Percentiles rank a stretch among this genome's conserved stretches.
phyloP scores from a whole-genome alignment of 2,113 vertebrate species.

The Columba janthina region DNA sequence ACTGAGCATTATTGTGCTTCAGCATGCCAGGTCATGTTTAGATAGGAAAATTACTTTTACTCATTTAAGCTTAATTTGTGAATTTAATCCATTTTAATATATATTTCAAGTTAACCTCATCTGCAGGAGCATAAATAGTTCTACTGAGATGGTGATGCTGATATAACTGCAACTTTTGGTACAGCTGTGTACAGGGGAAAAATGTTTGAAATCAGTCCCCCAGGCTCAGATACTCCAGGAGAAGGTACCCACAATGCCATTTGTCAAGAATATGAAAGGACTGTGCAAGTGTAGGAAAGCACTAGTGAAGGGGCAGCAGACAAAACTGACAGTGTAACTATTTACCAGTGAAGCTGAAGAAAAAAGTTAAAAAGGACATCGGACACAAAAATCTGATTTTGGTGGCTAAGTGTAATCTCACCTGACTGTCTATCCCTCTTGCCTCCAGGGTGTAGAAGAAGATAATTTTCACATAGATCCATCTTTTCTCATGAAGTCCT shows the following conservation, averaged over 20 bases:
- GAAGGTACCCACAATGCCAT: neutral
- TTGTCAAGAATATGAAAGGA: neutral
- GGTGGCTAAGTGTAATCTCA: neutral
- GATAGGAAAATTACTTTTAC: neutral
- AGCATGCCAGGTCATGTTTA: neutral
- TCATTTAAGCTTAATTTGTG: neutral
- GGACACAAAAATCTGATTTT: neutral
- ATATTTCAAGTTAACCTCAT: neutral
- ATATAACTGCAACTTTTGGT: neutral
- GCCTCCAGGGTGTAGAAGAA: neutral
- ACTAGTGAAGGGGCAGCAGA: neutral
- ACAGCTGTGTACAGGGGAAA: neutral
- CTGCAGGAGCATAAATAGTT: neutral
- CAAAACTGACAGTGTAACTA: neutral
- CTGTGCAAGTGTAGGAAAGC: neutral
- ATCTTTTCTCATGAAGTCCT: neutral
- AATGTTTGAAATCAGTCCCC: neutral
- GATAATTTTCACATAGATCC: neutral
- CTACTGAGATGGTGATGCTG: neutral
- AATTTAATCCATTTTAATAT: neutral
- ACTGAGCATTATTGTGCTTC: neutral
- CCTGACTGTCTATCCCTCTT: neutral
- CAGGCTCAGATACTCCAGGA: neutral
- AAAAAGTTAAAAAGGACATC: neutral
- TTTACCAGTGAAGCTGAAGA: neutral